Percentiles rank a stretch among this genome's conserved stretches.
phyloP scores from a whole-genome alignment of 2,888 invertebrate species.

The Rotaria magnacalcarata region DNA sequence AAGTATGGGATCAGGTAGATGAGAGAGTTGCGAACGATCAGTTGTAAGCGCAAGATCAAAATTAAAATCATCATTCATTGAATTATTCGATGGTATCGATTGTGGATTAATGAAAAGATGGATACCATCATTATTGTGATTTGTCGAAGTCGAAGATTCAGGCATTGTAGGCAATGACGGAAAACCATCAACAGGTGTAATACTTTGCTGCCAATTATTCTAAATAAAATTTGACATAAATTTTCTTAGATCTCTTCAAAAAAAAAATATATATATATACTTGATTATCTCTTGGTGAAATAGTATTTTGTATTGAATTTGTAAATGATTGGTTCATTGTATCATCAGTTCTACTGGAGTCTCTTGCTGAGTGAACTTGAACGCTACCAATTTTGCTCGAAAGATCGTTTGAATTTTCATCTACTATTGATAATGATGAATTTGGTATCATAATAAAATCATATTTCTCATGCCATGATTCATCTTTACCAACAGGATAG shows the following conservation, averaged over 20 bases:
- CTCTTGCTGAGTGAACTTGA: not conserved
- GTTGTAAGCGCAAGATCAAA: not conserved
- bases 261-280: not conserved
- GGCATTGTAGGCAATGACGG: not conserved
- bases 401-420: not conserved
- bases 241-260: no score
- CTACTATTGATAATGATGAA: not conserved
- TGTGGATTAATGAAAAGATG: constrained; percentile 28
- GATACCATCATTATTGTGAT: constrained; percentile 1
- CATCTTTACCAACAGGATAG: constrained; percentile 54
- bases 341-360: not conserved
- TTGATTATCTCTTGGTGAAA: not conserved
- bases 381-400: not conserved
- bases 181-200: not conserved
- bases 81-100: not conserved
- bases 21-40: not conserved
- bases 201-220: not conserved
- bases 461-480: constrained; percentile 57
- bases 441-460: constrained; percentile 50
- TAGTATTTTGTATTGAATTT: not conserved
- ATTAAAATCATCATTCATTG: not conserved
- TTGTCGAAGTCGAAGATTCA: not conserved
- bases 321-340: not conserved
- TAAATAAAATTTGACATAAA: not conserved
- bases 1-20: constrained; percentile 56